Evolutionary conservation across 2,113 vertebrate genomes (phyloP).

Genomic region (Atrichornis clamosus): DNA sequence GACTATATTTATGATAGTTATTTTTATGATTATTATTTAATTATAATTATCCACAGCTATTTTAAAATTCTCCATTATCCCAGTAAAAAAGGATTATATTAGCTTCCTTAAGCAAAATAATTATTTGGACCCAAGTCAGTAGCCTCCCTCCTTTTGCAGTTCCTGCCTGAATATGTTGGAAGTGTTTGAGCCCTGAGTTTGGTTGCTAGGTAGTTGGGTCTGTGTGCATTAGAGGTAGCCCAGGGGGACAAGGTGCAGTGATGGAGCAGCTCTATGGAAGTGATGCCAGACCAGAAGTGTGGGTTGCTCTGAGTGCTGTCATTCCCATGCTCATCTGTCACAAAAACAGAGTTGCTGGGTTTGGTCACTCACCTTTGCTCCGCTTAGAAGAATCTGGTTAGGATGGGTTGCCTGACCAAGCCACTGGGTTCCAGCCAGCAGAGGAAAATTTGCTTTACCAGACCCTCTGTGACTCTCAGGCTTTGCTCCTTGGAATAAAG

Average conservation of each 20-base stretch:
- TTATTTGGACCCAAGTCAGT: not conserved
- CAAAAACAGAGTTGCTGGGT: not conserved
- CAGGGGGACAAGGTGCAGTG: not conserved
- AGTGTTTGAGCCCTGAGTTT: not conserved
- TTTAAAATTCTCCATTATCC: not conserved
- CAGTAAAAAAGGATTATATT: not conserved
- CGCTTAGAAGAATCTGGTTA: not conserved
- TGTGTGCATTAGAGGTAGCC: not conserved
- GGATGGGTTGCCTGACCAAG: not conserved
- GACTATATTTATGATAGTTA: not conserved
- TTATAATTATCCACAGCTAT: not conserved
- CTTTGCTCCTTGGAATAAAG: not conserved
- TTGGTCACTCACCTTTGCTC: not conserved
- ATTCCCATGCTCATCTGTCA: not conserved
- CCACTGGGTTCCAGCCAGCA: not conserved
- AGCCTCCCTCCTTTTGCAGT: not conserved
- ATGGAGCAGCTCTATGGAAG: not conserved
- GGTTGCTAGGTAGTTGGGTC: not conserved
- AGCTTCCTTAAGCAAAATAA: not conserved
- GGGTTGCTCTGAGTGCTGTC: not conserved
- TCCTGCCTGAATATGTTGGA: not conserved
- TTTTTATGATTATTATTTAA: not conserved
- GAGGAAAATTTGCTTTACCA: not conserved
- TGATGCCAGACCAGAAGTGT: not conserved
- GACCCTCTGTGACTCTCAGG: rapidly evolving